Evolutionary conservation across 1,140 invertebrate species (phyloP).

Genomic region (Medauroidea extradentata): DNA sequence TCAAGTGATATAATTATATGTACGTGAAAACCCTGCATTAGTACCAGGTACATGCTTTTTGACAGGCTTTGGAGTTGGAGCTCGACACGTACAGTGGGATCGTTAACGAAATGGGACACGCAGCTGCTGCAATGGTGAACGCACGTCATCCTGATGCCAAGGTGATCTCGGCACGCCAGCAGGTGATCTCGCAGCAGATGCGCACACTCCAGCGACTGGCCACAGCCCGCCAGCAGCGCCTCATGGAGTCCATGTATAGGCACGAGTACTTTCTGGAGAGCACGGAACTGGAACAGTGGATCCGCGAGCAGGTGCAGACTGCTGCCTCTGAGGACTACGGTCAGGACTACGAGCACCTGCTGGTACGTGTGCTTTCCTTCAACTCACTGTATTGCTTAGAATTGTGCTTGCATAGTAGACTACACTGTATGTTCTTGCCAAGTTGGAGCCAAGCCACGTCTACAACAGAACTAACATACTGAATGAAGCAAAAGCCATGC

Average conservation of each 20-base stretch:
- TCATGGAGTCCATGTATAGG: conserved; percentile 87
- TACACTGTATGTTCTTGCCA: too few relatives aligned
- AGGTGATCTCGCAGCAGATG: conserved; percentile 71
- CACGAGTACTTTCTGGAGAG: conserved; percentile 92
- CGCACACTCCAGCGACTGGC: conserved; percentile 77
- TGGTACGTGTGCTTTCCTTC: too few relatives aligned
- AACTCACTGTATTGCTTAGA: too few relatives aligned
- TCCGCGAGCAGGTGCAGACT: conserved; percentile 85
- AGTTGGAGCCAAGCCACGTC: too few relatives aligned
- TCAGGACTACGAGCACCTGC: conserved; percentile 93
- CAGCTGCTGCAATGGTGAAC: conserved; percentile 71
- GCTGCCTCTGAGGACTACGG: conserved; percentile 95
- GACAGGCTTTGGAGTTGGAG: conserved; percentile 83
- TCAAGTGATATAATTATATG: too few relatives aligned
- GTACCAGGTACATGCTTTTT: too few relatives aligned
- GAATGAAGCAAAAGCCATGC: too few relatives aligned
- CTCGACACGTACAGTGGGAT: conserved; percentile 91
- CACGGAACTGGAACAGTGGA: conserved; percentile 90
- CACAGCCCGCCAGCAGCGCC: conserved; percentile 69
- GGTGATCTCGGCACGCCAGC: conserved; percentile 71
- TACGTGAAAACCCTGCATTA: too few relatives aligned
- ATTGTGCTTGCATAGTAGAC: too few relatives aligned
- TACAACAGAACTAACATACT: too few relatives aligned
- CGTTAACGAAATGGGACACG: conserved; percentile 87
- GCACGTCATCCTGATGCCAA: conserved; percentile 74